These are phyloP conservation scores for Percina caprodes DNA, from an alignment of 2,113 vertebrate genomes.

Conservation along the genomic window DNA sequence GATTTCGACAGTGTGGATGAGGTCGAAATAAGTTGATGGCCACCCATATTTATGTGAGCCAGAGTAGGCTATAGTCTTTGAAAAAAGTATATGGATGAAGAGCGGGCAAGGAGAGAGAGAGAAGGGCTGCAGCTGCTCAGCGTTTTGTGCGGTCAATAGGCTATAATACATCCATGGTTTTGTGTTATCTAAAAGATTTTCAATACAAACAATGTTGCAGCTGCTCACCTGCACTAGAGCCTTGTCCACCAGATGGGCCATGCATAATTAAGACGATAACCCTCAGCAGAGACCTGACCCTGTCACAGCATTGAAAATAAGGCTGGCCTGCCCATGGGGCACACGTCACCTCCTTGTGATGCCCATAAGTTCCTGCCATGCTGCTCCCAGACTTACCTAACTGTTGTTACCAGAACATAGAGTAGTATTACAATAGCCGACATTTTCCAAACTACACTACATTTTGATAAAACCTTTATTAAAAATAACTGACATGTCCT, in stretches of 20 bases:
- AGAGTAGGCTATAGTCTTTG: too few species aligned
- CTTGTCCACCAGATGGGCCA: constrained; percentile 65
- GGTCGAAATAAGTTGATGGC: too few species aligned
- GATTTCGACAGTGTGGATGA: too few species aligned
- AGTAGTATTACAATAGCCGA: neutral
- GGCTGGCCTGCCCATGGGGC: constrained; percentile 56
- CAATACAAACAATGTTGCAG: constrained; percentile 3
- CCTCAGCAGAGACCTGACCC: constrained; percentile 71
- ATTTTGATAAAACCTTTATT: constrained; percentile 13
- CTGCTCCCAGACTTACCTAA: constrained; percentile 12
- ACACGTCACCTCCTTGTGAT: constrained; percentile 48
- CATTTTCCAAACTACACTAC: neutral
- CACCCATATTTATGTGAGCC: too few species aligned
- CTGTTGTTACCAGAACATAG: constrained; percentile 23
- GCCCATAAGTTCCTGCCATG: constrained; percentile 18
- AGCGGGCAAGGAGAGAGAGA: too few species aligned
- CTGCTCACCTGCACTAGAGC: constrained; percentile 63
- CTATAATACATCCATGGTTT: too few species aligned
- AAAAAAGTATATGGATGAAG: too few species aligned
- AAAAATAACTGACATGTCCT: constrained; percentile 1
- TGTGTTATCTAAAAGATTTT: too few species aligned
- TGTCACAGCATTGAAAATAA: constrained; percentile 67
- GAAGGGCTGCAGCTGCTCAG: too few species aligned
- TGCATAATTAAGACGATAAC: constrained; percentile 78
- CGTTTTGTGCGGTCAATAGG: too few species aligned